Evolutionary conservation across 2,797 vertebrate genomes (phyloP).

Genomic region (Margarornis squamiger): DNA sequence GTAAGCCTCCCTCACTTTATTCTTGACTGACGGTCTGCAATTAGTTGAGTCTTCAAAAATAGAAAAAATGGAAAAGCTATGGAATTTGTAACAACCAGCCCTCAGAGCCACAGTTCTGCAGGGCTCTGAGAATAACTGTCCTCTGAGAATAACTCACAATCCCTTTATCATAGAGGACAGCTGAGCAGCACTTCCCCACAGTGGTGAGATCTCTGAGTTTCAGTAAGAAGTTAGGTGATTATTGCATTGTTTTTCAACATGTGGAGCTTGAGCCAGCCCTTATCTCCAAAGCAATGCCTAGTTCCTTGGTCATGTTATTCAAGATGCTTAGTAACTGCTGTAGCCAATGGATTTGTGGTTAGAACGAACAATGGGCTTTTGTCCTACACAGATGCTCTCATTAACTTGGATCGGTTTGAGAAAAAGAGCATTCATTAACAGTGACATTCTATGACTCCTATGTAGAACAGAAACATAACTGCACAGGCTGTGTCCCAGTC

Average conservation of each 20-base stretch:
- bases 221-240: background rate
- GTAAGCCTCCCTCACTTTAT: background rate
- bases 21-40: background rate
- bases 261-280: background rate
- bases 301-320: slow-evolving; percentile 4
- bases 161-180: background rate
- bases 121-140: background rate
- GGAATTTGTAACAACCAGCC: background rate
- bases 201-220: background rate
- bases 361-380: slow-evolving; percentile 40
- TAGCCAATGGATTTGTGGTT: slow-evolving; percentile 23
- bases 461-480: background rate
- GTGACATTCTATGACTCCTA: background rate
- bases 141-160: background rate
- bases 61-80: background rate
- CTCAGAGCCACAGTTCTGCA: background rate
- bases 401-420: background rate
- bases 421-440: slow-evolving; percentile 6
- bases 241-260: background rate
- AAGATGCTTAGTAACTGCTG: slow-evolving; percentile 31
- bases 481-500: background rate
- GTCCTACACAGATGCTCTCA: slow-evolving; percentile 27
- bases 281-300: slow-evolving; percentile 10
- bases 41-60: background rate
- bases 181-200: background rate